phyloP scores from a whole-genome alignment of 30 jellyfish, hydroid and myxozoan species.

The Turritopsis rubra region DNA sequence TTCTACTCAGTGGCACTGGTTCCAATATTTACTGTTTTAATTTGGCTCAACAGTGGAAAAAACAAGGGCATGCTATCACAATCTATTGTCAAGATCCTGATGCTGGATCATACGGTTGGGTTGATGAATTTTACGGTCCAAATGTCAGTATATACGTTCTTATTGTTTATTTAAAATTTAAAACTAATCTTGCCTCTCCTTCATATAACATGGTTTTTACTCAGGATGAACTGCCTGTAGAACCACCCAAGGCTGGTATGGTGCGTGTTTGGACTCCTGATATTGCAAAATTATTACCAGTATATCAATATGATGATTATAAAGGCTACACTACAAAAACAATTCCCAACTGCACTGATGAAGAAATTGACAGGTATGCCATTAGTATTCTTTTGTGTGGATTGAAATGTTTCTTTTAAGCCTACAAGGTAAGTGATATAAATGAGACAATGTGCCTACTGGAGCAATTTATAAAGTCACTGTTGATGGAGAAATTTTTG shows the following conservation, averaged over 20 bases:
- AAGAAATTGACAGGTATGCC: conserved; percentile 15
- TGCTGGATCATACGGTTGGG: conserved; percentile 23
- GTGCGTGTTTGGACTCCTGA: conserved; percentile 14
- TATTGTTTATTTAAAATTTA: not conserved
- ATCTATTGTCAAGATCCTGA: conserved; percentile 25
- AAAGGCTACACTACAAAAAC: conserved; percentile 22
- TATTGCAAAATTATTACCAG: conserved; percentile 17
- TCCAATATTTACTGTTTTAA: conserved; percentile 16
- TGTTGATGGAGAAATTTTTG: not conserved
- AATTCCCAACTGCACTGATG: conserved; percentile 27
- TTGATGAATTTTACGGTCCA: conserved; percentile 11
- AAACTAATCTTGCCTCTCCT: not conserved
- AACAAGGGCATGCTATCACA: conserved; percentile 21
- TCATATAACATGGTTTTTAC: not conserved
- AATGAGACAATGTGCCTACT: too few relatives aligned
- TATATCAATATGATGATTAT: conserved; percentile 20
- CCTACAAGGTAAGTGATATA: too few relatives aligned
- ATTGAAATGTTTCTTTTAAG: too few relatives aligned
- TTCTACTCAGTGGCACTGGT: conserved; percentile 24
- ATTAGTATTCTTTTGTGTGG: not conserved
- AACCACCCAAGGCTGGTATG: not conserved
- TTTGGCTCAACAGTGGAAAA: conserved; percentile 24
- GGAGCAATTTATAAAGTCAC: not conserved
- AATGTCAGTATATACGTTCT: conserved; percentile 3
- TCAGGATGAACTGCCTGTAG: conserved; percentile 11